These are phyloP conservation scores for Bucorvus abyssinicus DNA, from an alignment of 2,797 vertebrate species.

Conservation along the genomic window DNA sequence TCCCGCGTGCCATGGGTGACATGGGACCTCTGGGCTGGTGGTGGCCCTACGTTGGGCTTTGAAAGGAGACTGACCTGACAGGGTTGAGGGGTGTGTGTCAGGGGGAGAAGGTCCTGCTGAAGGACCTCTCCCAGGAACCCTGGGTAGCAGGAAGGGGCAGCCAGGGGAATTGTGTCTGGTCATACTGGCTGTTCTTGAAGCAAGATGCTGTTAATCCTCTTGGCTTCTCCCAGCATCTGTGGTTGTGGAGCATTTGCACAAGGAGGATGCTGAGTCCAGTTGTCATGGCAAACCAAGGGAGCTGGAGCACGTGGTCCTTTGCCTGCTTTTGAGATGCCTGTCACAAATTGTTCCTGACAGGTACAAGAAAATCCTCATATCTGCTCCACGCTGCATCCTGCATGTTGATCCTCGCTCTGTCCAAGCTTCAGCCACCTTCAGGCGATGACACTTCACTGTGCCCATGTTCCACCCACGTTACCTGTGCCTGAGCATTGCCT, in stretches of 20 bases:
- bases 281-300: background rate
- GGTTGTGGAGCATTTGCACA: background rate
- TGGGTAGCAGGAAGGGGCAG: background rate
- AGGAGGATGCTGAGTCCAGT: background rate
- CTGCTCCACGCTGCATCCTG: background rate
- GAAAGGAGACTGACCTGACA: background rate
- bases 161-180: background rate
- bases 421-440: background rate
- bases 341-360: background rate
- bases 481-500: background rate
- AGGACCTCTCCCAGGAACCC: background rate
- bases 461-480: fast-evolving
- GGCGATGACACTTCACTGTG: background rate
- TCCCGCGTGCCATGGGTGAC: fast-evolving
- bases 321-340: background rate
- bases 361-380: background rate
- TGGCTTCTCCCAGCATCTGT: background rate
- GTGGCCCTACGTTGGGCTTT: fast-evolving
- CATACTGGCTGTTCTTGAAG: background rate
- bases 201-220: background rate
- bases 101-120: background rate
- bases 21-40: background rate
- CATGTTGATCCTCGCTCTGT: background rate
- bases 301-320: background rate
- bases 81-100: too few relatives aligned